These are phyloP conservation scores for Lasioglossum figueresi DNA, from an alignment of 2,888 invertebrate genomes.

Conservation along the genomic window DNA sequence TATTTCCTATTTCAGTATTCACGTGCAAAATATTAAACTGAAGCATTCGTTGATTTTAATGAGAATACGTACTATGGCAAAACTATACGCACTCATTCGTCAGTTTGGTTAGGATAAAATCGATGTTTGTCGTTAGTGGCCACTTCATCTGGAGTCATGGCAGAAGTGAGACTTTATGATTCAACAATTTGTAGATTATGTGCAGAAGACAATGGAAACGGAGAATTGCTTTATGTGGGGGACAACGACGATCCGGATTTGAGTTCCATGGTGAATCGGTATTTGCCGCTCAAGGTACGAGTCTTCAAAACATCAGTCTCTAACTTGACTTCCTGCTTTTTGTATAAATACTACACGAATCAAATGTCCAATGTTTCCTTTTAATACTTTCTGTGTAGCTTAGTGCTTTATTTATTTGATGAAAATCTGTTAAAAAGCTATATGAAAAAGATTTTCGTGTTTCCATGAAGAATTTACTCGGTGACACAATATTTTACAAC, in stretches of 20 bases:
- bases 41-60: neutral
- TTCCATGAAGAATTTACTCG: neutral
- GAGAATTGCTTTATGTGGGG: constrained; percentile 87
- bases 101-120: constrained; percentile 58
- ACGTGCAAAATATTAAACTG: constrained; percentile 9
- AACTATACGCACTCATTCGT: constrained; percentile 40
- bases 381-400: constrained; percentile 24
- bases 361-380: constrained; percentile 69
- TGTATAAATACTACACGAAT: constrained; percentile 78
- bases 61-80: neutral
- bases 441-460: neutral
- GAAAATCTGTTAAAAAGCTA: neutral
- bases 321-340: constrained; percentile 80
- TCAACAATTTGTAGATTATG: constrained; percentile 91
- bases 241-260: constrained; percentile 84
- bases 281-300: constrained; percentile 90
- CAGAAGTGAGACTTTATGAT: constrained; percentile 86
- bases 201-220: constrained; percentile 89
- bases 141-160: constrained; percentile 68
- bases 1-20: neutral
- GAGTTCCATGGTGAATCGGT: constrained; percentile 88
- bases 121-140: constrained; percentile 53
- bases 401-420: neutral
- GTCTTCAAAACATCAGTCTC: constrained; percentile 71
- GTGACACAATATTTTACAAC: neutral